Conservation (phyloP, 2,797 vertebrate genomes). For the Enteromius mattozi region DNA sequence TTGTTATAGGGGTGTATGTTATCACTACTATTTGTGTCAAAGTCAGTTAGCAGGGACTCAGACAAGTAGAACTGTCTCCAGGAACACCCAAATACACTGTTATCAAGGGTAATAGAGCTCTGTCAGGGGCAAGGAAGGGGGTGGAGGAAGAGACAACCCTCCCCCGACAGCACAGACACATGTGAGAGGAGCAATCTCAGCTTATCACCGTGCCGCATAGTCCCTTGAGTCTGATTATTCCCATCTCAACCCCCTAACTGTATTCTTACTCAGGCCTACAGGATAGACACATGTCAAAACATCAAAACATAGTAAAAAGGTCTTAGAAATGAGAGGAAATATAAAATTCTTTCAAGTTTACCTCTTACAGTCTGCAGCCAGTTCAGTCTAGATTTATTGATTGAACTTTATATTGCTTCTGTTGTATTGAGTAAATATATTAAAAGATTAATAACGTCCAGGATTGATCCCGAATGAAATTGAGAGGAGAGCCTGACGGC, state of each 20-base stretch:
- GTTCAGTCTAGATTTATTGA: conserved; percentile 5
- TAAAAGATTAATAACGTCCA: conserved; percentile 40
- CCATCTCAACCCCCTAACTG: conserved; percentile 52
- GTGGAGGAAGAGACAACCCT: conserved; percentile 30
- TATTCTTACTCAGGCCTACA: conserved; percentile 19
- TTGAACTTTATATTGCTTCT: conserved; percentile 16
- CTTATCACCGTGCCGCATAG: conserved; percentile 40
- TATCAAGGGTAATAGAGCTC: conserved; percentile 29
- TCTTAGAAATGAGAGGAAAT: conserved; percentile 2
- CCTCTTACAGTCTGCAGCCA: background rate
- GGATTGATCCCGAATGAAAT: conserved; percentile 42
- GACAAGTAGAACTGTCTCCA: background rate
- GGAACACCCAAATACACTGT: conserved; percentile 19
- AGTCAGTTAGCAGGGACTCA: background rate
- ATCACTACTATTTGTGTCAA: background rate
- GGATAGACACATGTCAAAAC: conserved; percentile 7
- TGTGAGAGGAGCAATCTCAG: conserved; percentile 23
- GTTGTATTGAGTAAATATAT: conserved; percentile 40
- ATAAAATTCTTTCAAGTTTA: background rate
- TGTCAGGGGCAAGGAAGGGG: conserved; percentile 3
- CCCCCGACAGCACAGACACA: conserved; percentile 19
- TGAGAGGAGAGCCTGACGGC: conserved; percentile 16
- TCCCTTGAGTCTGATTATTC: conserved; percentile 37
- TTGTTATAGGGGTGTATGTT: background rate
- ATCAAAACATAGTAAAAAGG: background rate